phyloP scores from a whole-genome alignment of 35 echinoderm and acorn worm species.

The Lytechinus pictus region DNA sequence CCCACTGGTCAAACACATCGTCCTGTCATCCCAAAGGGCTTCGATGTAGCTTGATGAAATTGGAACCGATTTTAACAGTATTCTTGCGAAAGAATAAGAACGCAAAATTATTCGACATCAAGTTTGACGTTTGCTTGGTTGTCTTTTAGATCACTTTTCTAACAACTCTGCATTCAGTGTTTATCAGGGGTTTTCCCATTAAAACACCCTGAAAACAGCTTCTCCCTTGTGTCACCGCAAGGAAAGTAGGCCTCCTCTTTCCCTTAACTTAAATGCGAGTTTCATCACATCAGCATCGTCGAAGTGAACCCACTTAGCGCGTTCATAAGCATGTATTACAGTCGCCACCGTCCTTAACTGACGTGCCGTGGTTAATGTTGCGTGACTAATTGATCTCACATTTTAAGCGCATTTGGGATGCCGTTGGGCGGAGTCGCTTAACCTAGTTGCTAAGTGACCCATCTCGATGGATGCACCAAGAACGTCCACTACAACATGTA shows the following conservation, averaged over 20 bases:
- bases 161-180: no score
- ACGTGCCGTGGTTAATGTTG: neutral
- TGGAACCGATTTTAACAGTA: no score
- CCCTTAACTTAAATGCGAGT: no score
- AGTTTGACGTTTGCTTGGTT: no score
- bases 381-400: neutral
- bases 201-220: no score
- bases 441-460: conserved; percentile 9
- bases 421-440: neutral
- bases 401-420: conserved; percentile 11
- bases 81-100: no score
- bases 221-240: no score
- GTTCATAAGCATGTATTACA: neutral
- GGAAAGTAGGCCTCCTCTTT: no score
- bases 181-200: no score
- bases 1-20: neutral
- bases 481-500: neutral
- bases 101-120: no score
- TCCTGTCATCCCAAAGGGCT: neutral
- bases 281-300: neutral
- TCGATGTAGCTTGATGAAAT: no score
- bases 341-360: neutral
- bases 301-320: neutral
- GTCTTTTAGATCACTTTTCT: no score
- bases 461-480: neutral